phyloP scores from a whole-genome alignment of 2,888 invertebrate genomes.

The Watsonalla binaria region DNA sequence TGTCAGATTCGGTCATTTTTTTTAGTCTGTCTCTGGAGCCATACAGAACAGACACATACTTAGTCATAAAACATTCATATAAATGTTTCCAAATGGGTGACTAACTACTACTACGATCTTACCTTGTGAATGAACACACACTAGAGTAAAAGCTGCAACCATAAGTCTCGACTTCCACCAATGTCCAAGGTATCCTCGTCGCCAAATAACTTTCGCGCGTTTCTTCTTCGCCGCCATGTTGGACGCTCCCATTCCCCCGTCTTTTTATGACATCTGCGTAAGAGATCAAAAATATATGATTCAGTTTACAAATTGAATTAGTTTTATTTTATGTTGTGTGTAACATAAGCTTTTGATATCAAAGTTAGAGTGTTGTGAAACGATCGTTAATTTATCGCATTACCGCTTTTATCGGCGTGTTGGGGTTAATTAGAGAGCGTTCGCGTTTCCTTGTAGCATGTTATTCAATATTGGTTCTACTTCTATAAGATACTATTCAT shows the following conservation, averaged over 20 bases:
- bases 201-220: slow-evolving; percentile 15
- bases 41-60: too few species aligned
- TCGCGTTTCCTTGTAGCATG: slow-evolving; percentile 19
- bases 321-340: slow-evolving; percentile 31
- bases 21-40: too few species aligned
- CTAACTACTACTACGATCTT: slow-evolving; percentile 9
- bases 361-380: slow-evolving; percentile 23
- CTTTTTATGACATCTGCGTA: slow-evolving; percentile 1
- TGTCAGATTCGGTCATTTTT: too few species aligned
- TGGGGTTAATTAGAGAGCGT: slow-evolving; percentile 30
- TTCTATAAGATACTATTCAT: slow-evolving; percentile 10
- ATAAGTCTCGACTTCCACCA: slow-evolving; percentile 44
- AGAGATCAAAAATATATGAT: slow-evolving; percentile 12
- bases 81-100: too few species aligned
- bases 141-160: slow-evolving; percentile 37
- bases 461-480: slow-evolving; percentile 8
- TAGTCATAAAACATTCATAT: too few species aligned
- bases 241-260: slow-evolving; percentile 4
- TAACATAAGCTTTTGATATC: slow-evolving; percentile 30
- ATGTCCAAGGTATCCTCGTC: slow-evolving; percentile 16
- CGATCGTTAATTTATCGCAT: slow-evolving; percentile 32
- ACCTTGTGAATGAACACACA: slow-evolving; percentile 62
- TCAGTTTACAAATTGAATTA: slow-evolving; percentile 18
- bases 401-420: slow-evolving; percentile 30
- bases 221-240: slow-evolving; percentile 14